Base-by-base conservation (phyloP, 2,113 vertebrate species). In the Nycticebus coucang region DNA sequence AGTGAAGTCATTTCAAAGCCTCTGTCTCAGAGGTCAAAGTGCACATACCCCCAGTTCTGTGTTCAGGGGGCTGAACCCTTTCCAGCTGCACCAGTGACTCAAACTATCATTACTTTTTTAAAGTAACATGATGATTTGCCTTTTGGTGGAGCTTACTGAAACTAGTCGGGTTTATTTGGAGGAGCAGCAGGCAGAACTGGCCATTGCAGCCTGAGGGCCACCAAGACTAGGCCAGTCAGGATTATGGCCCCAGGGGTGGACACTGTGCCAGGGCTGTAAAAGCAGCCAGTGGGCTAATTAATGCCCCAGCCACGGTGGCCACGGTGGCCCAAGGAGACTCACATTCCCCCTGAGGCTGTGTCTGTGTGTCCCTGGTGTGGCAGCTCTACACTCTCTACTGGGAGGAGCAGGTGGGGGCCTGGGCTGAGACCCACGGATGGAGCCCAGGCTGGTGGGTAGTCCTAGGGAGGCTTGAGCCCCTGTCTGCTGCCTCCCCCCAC, bases 81-180 rank as follows among this genome's bases (percentile, higher is more conserved):
- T 96, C 95, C 96, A 95, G 96, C 96, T 88, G 96, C 90, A 96
- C 96, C 92, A 97, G 95, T 95, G 97, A 96, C 95, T 97, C 98
- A 97, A 81, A 95, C 97, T 97, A 98, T 97, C 97, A 97, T 97
- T 96, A 95, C 97, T 97, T 98, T 97, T 97, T 96, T 97, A 96
- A 96, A 97, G 97, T 97, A 98, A 97, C 97, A 94, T 93, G 97
- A 98, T 96, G 95, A 97, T 97, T 97, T 97, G 98, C 97, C 98
- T 98, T 98, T 98, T 95, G 97, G 98, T 97, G 96, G 97, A 87
- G 84, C 97, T 98, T 97, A 97, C 97, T 97, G 97, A 92, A 98
- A 97, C 96, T 26, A 4, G 94, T 84, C 4, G 22, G 60, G 96
- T 96, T 98, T 97, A 97, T 97, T 96, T 95, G 96, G 96, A 98